Percentiles rank a stretch among this genome's conserved stretches.
Evolutionary conservation across 1,140 invertebrate species (phyloP).

Genomic region (Sminthurides bifidus): DNA sequence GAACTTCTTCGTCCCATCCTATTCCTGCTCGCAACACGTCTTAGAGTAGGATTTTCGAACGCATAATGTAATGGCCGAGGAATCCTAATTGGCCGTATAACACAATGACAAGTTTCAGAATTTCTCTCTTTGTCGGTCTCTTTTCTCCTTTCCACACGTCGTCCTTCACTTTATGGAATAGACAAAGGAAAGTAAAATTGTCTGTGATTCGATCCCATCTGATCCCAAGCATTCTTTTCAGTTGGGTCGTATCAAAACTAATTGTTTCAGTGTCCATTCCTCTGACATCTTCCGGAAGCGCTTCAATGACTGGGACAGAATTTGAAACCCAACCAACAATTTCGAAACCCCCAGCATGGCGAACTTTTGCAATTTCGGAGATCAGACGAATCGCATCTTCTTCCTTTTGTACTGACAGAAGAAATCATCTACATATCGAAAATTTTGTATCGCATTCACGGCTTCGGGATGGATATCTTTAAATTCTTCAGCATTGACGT

Average conservation of each 20-base stretch:
- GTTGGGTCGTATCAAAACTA: background rate
- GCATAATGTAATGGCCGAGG: conserved; percentile 9
- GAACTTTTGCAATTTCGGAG: background rate
- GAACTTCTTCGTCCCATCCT: conserved; percentile 21
- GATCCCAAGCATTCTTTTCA: background rate
- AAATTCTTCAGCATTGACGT: conserved; percentile 9
- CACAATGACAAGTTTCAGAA: background rate
- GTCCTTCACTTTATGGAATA: background rate
- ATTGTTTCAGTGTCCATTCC: background rate
- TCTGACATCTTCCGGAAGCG: background rate
- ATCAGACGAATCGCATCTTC: conserved; percentile 9
- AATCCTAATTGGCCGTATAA: conserved; percentile 22
- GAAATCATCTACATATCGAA: conserved; percentile 24
- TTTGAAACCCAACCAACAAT: conserved; percentile 2
- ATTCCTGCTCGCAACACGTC: conserved; percentile 18
- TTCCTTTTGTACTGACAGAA: background rate
- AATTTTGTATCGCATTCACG: background rate
- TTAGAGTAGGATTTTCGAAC: conserved; percentile 20
- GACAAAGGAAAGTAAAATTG: background rate
- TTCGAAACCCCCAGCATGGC: conserved; percentile 1
- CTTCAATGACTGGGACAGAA: background rate
- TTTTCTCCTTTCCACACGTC: background rate
- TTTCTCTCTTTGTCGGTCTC: conserved; percentile 13
- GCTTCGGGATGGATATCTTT: conserved; percentile 5
- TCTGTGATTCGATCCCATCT: conserved; percentile 6